Evolutionary conservation across 2,113 vertebrate species (phyloP), one percentile per base, ranked within the genome.

Genomic region (Rhea americana): DNA sequence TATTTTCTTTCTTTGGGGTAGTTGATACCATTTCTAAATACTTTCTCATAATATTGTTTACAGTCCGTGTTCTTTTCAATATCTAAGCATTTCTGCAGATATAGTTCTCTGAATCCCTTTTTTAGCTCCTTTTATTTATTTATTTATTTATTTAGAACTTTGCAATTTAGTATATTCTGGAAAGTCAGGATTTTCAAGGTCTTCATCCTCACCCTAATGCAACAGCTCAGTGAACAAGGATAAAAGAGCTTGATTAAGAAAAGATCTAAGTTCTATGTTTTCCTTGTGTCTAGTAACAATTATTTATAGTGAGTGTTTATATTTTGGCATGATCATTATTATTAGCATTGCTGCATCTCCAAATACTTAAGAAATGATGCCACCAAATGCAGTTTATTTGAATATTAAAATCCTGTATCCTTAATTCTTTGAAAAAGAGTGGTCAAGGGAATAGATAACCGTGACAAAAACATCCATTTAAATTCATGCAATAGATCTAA

Each of bases 401-500:
- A 93, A 97, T 97, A 97, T 97, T 96, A 96, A 97, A 93, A 92
- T 96, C 93, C 91, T 80, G 47, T 76, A 73, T 70, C 68, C 90
- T 96, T 96, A 96, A 96, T 96, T 96, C 96, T 94, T 89, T 95
- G 55, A 82, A 95, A 96, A 93, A 94, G 87, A 92, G 92, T 95
- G 93, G 94, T 96, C 93, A 96, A 90, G 72, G 59, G 72, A 93
- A 95, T 65, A 95, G 95, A 97, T 97, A 98, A 95, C 91, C 28
- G 32, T 97, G 95, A 97, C 96, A 97, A 97, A 97, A 95, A 76
- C 82, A 85, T 97, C 95, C 81, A 97, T 97, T 97, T 97, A 97
- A 97, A 97, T 97, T 97, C 93, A 95, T 96, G 93, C 93, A 97
- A 95, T 97, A 96, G 92, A 97, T 96, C 92, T 96, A 96, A 98